Conservation (phyloP, 2,888 invertebrate species). For the Unio pictorum region DNA sequence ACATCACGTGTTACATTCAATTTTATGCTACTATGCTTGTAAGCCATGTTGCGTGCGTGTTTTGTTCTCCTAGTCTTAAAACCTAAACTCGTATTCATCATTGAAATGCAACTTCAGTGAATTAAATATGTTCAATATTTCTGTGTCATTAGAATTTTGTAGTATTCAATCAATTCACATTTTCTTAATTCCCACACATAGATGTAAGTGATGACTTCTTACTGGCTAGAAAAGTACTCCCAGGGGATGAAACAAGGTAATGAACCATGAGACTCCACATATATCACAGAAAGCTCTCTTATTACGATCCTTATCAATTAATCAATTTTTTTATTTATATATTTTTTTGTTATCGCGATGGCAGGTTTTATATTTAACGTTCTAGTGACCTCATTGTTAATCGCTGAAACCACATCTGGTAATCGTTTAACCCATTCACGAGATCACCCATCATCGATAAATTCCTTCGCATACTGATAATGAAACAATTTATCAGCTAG, state of each 20-base stretch:
- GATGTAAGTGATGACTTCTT: slow-evolving; percentile 45
- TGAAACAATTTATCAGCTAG: no score
- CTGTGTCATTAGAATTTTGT: not conserved
- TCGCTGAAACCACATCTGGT: no score
- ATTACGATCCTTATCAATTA: slow-evolving; percentile 32
- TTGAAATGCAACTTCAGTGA: not conserved
- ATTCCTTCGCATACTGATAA: no score
- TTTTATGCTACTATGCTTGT: no score
- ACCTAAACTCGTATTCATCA: not conserved
- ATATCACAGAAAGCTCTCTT: slow-evolving; percentile 51
- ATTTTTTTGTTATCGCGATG: no score
- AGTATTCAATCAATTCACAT: not conserved
- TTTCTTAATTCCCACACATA: slow-evolving; percentile 22
- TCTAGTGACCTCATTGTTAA: no score
- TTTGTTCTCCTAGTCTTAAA: not conserved
- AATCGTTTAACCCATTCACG: no score
- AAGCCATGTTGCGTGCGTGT: no score
- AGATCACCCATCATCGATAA: no score
- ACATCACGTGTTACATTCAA: no score
- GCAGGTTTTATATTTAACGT: no score
- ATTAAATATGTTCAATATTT: not conserved
- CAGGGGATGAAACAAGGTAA: slow-evolving; percentile 38
- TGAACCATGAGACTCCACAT: slow-evolving; percentile 43
- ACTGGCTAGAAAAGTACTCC: slow-evolving; percentile 31
- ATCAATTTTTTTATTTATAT: no score